Evolutionary conservation across 2,797 vertebrate genomes (phyloP).

Genomic region (Mallotus villosus): DNA sequence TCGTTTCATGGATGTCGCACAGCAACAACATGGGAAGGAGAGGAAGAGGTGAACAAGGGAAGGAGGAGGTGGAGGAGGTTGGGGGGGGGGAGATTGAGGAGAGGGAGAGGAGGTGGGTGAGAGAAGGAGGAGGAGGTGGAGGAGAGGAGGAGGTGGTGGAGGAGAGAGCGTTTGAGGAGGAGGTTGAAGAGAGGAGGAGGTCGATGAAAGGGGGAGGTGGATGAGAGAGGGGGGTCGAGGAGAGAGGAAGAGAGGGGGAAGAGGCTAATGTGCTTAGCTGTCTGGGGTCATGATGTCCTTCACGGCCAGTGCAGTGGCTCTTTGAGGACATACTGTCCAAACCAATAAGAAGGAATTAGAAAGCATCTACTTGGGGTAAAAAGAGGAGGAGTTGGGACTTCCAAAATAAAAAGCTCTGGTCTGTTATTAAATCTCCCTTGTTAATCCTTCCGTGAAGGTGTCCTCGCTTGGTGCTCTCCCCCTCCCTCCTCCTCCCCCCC

Average conservation of each 20-base stretch:
- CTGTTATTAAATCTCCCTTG: slow-evolving; percentile 22
- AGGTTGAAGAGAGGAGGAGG: slow-evolving; percentile 20
- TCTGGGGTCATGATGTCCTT: slow-evolving; percentile 43
- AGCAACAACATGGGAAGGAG: background rate
- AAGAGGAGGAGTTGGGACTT: slow-evolving; percentile 4
- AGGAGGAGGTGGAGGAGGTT: slow-evolving; percentile 27
- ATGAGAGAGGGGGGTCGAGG: slow-evolving; percentile 17
- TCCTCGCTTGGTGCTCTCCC: slow-evolving; percentile 18
- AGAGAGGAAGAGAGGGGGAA: background rate
- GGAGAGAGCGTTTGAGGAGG: slow-evolving; percentile 2
- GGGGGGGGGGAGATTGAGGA: slow-evolving; percentile 27
- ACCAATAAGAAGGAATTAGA: slow-evolving; percentile 48
- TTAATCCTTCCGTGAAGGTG: slow-evolving; percentile 28
- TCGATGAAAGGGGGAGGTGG: background rate
- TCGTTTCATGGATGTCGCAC: slow-evolving; percentile 42
- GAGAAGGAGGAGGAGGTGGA: background rate
- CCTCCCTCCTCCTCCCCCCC: slow-evolving; percentile 15
- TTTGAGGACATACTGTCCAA: slow-evolving; percentile 28
- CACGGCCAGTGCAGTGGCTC: slow-evolving; percentile 30
- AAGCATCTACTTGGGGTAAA: slow-evolving; percentile 22
- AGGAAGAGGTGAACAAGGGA: slow-evolving; percentile 19
- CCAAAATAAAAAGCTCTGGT: slow-evolving; percentile 26
- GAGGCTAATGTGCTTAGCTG: slow-evolving; percentile 42
- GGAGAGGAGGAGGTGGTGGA: too few relatives aligned
- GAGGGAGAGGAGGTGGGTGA: background rate